These are phyloP conservation scores for Epizoanthus stellaris DNA, from an alignment of 92 coral and sea anemone genomes.

Conservation along the genomic window DNA sequence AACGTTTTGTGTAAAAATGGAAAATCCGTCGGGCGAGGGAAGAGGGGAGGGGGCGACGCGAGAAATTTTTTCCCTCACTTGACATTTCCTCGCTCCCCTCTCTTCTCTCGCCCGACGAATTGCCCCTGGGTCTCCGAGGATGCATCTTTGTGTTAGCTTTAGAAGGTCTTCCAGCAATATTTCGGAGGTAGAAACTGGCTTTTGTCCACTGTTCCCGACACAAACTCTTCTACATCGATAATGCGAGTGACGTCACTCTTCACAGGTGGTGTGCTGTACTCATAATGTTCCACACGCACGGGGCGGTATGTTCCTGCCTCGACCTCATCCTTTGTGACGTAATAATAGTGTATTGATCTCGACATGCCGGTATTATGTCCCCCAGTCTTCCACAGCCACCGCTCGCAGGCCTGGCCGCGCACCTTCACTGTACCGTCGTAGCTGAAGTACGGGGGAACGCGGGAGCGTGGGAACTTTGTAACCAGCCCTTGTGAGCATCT, in stretches of 20 bases:
- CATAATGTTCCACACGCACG: conserved; percentile 31
- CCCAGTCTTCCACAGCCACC: conserved; percentile 44
- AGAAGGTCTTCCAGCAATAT: neutral
- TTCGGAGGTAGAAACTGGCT: conserved; percentile 16
- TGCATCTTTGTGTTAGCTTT: neutral
- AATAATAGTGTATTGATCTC: conserved; percentile 26
- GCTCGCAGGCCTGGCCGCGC: conserved; percentile 31
- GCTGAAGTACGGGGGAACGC: conserved; percentile 32
- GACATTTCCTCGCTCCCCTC: too few relatives aligned
- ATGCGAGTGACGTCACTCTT: conserved; percentile 33
- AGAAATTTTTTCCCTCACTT: too few relatives aligned
- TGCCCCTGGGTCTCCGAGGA: too few relatives aligned
- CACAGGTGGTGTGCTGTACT: conserved; percentile 28
- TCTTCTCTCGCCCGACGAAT: too few relatives aligned
- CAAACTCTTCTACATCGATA: conserved; percentile 34
- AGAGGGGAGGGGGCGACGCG: too few relatives aligned
- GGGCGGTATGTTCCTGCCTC: conserved; percentile 30
- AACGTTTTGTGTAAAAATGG: too few relatives aligned
- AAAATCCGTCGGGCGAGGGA: too few relatives aligned
- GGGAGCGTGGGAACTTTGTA: conserved; percentile 22
- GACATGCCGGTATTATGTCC: conserved; percentile 32
- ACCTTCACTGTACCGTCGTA: conserved; percentile 26
- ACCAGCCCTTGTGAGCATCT: conserved; percentile 1
- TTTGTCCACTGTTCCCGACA: conserved; percentile 30
- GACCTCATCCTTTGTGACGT: conserved; percentile 24